A percentile compares a stretch with the other conserved stretches of the same genome.
These are phyloP conservation scores for Oriolus oriolus DNA, from an alignment of 2,113 vertebrate species.

Conservation along the genomic window DNA sequence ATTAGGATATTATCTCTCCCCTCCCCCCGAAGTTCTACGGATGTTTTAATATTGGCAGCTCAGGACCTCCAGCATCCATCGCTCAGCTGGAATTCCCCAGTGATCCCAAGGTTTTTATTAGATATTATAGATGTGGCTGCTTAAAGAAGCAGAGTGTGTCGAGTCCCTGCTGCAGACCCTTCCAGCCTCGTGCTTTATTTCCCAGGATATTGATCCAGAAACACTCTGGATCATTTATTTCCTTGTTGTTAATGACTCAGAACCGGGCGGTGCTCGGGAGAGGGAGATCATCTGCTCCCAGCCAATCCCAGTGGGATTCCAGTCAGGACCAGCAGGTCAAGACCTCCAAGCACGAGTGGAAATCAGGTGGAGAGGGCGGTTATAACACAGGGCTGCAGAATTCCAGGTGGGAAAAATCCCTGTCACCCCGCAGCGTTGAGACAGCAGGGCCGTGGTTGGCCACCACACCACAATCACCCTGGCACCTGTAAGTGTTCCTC, in stretches of 20 bases:
- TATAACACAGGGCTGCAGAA: background rate
- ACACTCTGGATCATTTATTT: background rate
- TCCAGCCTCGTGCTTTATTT: background rate
- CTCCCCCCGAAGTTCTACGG: background rate
- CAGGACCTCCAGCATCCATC: background rate
- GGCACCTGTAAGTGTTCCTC: rapidly evolving
- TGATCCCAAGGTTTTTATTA: background rate
- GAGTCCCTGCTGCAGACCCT: background rate
- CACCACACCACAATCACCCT: rapidly evolving
- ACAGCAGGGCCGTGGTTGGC: background rate
- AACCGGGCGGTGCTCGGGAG: rapidly evolving
- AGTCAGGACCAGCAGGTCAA: background rate
- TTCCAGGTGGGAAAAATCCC: background rate
- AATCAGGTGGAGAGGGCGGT: background rate
- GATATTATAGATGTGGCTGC: background rate
- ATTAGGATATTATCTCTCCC: background rate
- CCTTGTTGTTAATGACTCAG: background rate
- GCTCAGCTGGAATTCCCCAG: background rate
- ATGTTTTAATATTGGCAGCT: background rate
- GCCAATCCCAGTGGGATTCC: background rate
- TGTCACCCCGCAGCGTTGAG: background rate
- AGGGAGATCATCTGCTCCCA: background rate
- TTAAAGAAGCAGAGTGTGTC: background rate
- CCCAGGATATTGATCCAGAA: background rate
- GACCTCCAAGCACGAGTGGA: background rate